These are phyloP conservation scores for Vanacampus margaritifer DNA, from an alignment of 2,113 vertebrate species.

Conservation along the genomic window DNA sequence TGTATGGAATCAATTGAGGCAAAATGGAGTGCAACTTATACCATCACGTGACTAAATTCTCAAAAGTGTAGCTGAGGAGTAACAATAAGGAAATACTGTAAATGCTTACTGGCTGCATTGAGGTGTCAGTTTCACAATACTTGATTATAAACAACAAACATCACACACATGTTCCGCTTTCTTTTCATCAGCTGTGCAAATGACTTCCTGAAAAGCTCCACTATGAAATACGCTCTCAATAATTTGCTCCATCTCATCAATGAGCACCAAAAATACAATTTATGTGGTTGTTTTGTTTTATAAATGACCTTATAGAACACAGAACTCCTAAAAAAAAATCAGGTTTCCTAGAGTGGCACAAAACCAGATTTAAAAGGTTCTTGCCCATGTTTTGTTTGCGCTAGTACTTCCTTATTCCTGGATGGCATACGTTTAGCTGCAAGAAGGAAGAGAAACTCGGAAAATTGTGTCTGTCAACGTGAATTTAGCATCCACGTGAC, in stretches of 20 bases:
- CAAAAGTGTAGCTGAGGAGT: neutral
- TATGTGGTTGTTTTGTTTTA: neutral
- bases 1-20: neutral
- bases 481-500: conserved; percentile 46
- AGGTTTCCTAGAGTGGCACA: neutral
- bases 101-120: neutral
- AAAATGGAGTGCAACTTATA: neutral
- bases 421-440: conserved; percentile 5
- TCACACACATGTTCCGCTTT: neutral
- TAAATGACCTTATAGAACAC: neutral
- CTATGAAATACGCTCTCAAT: neutral
- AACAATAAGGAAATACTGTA: neutral
- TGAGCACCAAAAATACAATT: neutral
- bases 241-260: neutral
- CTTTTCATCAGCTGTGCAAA: neutral
- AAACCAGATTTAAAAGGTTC: neutral
- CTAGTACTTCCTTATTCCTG: neutral
- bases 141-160: neutral
- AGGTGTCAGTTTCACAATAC: neutral
- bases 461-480: conserved; percentile 22
- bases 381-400: neutral
- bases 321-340: neutral
- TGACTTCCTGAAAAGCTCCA: neutral
- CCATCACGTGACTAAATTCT: neutral
- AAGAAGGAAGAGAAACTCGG: neutral